Evolutionary conservation across 1,140 invertebrate genomes (phyloP).

Genomic region (Mycetomoellerius zeteki): DNA sequence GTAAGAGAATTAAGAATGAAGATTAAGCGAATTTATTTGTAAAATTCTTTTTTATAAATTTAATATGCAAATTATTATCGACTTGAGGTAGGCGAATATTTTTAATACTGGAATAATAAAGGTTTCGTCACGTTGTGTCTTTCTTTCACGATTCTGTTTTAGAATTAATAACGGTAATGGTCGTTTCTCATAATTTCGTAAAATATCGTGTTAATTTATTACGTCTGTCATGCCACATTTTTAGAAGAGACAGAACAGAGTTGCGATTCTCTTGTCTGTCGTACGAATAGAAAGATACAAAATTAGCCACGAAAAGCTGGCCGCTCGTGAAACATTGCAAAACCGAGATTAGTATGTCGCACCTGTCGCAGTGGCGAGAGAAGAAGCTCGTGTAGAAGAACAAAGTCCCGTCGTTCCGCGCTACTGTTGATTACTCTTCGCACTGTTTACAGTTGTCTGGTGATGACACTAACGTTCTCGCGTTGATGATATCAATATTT

Average conservation of each 20-base stretch:
- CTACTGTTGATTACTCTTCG: conserved; percentile 35
- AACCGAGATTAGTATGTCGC: conserved; percentile 58
- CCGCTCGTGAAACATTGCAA: conserved; percentile 54
- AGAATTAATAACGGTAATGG: neutral
- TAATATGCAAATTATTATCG: conserved; percentile 17
- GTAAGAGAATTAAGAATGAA: neutral
- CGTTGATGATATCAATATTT: conserved; percentile 33
- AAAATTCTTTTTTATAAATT: neutral
- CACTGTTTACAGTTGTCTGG: conserved; percentile 1
- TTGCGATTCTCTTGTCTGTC: conserved; percentile 31
- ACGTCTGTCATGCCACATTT: neutral
- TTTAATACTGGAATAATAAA: neutral
- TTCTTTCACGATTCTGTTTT: neutral
- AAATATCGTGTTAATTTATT: conserved; percentile 34
- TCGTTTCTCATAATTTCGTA: neutral
- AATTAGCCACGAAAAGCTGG: conserved; percentile 61
- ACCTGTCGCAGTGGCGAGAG: conserved; percentile 59
- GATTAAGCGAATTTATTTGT: neutral
- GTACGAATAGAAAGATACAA: conserved; percentile 45
- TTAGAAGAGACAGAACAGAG: conserved; percentile 12
- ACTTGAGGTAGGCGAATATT: neutral
- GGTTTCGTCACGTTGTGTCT: neutral
- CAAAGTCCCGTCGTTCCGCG: conserved; percentile 37
- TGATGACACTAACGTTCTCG: conserved; percentile 29
- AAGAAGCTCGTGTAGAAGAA: conserved; percentile 44